A percentile compares a stretch with the other conserved stretches of the same genome.
These are phyloP conservation scores for Turritopsis dohrnii DNA, from an alignment of 30 jellyfish, hydroid and myxozoan species.

Conservation along the genomic window DNA sequence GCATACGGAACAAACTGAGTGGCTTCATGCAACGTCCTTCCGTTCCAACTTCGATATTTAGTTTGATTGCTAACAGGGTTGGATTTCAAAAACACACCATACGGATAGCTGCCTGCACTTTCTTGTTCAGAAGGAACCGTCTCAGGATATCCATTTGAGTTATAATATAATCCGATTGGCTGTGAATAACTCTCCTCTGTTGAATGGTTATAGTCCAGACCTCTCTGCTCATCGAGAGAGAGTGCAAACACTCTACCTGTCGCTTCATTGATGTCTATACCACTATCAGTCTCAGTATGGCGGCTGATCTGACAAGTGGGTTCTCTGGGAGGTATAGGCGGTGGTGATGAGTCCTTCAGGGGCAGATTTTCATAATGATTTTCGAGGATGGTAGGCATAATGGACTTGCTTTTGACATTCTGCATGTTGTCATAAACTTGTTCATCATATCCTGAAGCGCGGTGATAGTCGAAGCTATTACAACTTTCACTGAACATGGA, in stretches of 20 bases:
- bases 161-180: conserved; percentile 38
- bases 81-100: conserved; percentile 16
- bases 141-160: background rate
- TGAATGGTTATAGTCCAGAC: background rate
- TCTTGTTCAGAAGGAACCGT: conserved; percentile 16
- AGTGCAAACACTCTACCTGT: conserved; percentile 33
- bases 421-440: conserved; percentile 20
- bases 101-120: conserved; percentile 24
- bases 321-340: conserved; percentile 45
- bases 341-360: background rate
- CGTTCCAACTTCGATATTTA: conserved; percentile 41
- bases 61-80: background rate
- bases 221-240: conserved; percentile 22
- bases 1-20: conserved; percentile 26
- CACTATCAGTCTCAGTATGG: conserved; percentile 47
- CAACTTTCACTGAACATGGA: conserved; percentile 11
- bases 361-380: conserved; percentile 7
- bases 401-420: background rate
- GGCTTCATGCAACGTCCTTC: conserved; percentile 19
- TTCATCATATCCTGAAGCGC: background rate
- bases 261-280: conserved; percentile 39
- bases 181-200: conserved; percentile 21
- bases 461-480: background rate
- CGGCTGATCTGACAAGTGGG: conserved; percentile 12
- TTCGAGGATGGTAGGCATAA: conserved; percentile 22